Conservation (phyloP, 2,797 vertebrate species). For the Onychomys torridus region DNA sequence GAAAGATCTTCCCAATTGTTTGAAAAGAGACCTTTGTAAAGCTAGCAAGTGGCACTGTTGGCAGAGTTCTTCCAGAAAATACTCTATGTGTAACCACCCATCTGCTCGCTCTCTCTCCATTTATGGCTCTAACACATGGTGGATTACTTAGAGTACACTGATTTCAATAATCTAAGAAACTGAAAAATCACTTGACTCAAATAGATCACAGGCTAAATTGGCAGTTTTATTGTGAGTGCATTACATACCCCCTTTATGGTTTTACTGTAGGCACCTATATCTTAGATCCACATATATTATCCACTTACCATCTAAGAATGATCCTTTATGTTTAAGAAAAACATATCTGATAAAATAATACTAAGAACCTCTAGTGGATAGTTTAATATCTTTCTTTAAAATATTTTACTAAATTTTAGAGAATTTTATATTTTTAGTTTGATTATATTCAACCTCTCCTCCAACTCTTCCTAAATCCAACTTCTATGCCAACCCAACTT, state of each 20-base stretch:
- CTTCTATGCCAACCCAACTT: background rate
- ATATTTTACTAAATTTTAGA: background rate
- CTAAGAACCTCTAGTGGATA: background rate
- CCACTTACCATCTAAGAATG: background rate
- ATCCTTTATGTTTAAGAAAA: background rate
- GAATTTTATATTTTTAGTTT: background rate
- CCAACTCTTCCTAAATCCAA: too few species aligned
- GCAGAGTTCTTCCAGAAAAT: background rate
- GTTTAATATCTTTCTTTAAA: background rate
- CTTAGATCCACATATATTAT: background rate
- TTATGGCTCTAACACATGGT: background rate
- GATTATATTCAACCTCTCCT: background rate
- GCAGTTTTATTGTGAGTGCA: background rate
- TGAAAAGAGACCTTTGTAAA: background rate
- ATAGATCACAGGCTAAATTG: background rate
- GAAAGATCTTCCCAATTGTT: background rate
- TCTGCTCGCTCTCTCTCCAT: conserved; percentile 10
- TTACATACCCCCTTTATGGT: background rate
- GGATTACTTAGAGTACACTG: background rate
- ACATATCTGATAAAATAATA: background rate
- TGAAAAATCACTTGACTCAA: background rate
- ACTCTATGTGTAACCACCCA: conserved; percentile 15
- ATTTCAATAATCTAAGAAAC: background rate
- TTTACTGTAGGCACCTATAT: background rate
- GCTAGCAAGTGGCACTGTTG: background rate